phyloP scores from a whole-genome alignment of 1,140 invertebrate genomes.

The Aphelenchoides fujianensis region DNA sequence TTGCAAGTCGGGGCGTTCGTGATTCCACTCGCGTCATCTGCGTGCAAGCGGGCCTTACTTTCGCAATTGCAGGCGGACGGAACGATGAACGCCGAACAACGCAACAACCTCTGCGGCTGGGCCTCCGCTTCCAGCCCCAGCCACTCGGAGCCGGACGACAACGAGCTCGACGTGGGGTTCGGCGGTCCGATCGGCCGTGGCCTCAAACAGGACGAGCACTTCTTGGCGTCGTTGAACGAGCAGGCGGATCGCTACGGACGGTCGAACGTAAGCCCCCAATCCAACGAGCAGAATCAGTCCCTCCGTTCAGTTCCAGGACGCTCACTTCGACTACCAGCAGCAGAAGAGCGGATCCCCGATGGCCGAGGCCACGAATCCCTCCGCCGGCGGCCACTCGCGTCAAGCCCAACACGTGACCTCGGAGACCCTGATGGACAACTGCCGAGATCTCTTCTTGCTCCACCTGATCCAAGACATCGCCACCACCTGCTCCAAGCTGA shows the following conservation, averaged over 20 bases:
- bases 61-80: not conserved
- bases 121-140: conserved; percentile 14
- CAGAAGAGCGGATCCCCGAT: not conserved
- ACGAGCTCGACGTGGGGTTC: conserved; percentile 17
- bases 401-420: not conserved
- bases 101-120: conserved; percentile 9
- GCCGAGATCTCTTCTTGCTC: conserved; percentile 56
- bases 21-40: no score
- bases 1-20: no score
- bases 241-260: not conserved
- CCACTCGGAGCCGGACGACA: conserved; percentile 24
- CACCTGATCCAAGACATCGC: conserved; percentile 59
- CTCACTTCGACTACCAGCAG: not conserved
- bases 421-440: conserved; percentile 55
- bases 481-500: conserved; percentile 55
- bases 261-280: not conserved
- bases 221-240: not conserved
- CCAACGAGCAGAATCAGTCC: not conserved
- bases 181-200: conserved; percentile 13
- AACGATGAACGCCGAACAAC: not conserved
- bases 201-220: conserved; percentile 5
- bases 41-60: no score
- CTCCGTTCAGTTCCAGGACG: not conserved
- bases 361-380: not conserved
- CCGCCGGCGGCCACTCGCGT: not conserved